phyloP scores from a whole-genome alignment of 2,797 vertebrate genomes.

The Lagocephalus sceleratus region DNA sequence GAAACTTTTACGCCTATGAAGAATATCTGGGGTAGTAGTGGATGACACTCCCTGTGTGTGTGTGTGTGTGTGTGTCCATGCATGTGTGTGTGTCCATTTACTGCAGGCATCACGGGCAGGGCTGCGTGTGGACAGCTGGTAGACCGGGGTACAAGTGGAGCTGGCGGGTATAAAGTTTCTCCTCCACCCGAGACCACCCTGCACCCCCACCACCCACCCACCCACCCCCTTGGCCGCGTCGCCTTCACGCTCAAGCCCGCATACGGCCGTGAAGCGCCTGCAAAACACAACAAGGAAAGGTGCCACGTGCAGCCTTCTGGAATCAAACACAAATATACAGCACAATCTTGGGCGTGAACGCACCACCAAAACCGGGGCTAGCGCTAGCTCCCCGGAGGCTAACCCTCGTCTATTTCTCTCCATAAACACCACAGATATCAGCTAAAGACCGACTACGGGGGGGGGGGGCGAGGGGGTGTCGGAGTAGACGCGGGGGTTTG shows the following conservation, averaged over 20 bases:
- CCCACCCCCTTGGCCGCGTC: slow-evolving; percentile 6
- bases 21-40: slow-evolving; percentile 51
- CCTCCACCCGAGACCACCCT: slow-evolving; percentile 45
- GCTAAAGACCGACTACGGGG: slow-evolving; percentile 1
- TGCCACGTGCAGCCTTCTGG: slow-evolving; percentile 63
- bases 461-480: background rate
- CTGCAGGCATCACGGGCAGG: slow-evolving; percentile 52
- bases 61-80: slow-evolving; percentile 42
- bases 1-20: slow-evolving; percentile 64
- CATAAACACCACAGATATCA: slow-evolving; percentile 19
- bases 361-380: slow-evolving; percentile 39
- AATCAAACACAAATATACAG: slow-evolving; percentile 48
- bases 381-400: slow-evolving; percentile 47
- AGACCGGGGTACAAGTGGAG: slow-evolving; percentile 59
- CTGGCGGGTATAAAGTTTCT: slow-evolving; percentile 69
- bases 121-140: slow-evolving; percentile 61
- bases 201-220: slow-evolving; percentile 24
- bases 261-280: slow-evolving; percentile 4
- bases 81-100: slow-evolving; percentile 29
- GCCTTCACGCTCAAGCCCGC: background rate
- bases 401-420: slow-evolving; percentile 36
- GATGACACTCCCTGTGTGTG: slow-evolving; percentile 59
- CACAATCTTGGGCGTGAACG: slow-evolving; percentile 61
- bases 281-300: slow-evolving; percentile 10
- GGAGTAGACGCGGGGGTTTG: background rate